Percentiles rank a stretch among this genome's conserved stretches.
Evolutionary conservation across 2,888 invertebrate genomes (phyloP).

Genomic region (Drosophila anomalata): DNA sequence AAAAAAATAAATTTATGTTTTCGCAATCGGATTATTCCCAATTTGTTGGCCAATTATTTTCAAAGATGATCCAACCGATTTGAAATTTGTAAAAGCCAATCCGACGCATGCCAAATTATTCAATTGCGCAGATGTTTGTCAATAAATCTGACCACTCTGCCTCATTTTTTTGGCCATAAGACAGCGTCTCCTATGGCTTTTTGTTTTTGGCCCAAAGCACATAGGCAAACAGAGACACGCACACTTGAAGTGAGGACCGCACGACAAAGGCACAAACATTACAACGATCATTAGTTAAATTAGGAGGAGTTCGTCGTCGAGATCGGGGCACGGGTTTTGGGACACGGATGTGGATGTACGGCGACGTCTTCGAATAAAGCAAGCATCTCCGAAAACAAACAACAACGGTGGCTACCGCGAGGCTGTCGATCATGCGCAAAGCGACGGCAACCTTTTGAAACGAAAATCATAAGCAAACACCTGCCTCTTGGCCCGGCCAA

Average conservation of each 20-base stretch:
- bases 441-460: slow-evolving; percentile 69
- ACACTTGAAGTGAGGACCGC: slow-evolving; percentile 67
- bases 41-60: slow-evolving; percentile 14
- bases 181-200: slow-evolving; percentile 16
- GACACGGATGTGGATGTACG: slow-evolving; percentile 21
- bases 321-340: slow-evolving; percentile 8
- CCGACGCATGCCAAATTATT: slow-evolving; percentile 63
- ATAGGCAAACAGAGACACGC: slow-evolving; percentile 68
- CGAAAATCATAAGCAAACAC: slow-evolving; percentile 70
- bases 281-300: slow-evolving; percentile 81
- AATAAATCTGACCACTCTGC: slow-evolving; percentile 57
- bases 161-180: slow-evolving; percentile 47
- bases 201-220: slow-evolving; percentile 58
- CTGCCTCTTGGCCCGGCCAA: slow-evolving; percentile 32
- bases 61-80: slow-evolving; percentile 22
- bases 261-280: slow-evolving; percentile 77
- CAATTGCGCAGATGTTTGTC: slow-evolving; percentile 61
- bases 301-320: slow-evolving; percentile 48
- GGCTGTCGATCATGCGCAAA: slow-evolving; percentile 76
- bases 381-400: slow-evolving; percentile 54
- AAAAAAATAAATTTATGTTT: background rate
- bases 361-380: slow-evolving; percentile 32
- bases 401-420: slow-evolving; percentile 73
- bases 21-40: background rate
- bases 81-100: slow-evolving; percentile 26